Base-by-base conservation (phyloP, 2,113 vertebrate species). In the Jacana jacana region DNA sequence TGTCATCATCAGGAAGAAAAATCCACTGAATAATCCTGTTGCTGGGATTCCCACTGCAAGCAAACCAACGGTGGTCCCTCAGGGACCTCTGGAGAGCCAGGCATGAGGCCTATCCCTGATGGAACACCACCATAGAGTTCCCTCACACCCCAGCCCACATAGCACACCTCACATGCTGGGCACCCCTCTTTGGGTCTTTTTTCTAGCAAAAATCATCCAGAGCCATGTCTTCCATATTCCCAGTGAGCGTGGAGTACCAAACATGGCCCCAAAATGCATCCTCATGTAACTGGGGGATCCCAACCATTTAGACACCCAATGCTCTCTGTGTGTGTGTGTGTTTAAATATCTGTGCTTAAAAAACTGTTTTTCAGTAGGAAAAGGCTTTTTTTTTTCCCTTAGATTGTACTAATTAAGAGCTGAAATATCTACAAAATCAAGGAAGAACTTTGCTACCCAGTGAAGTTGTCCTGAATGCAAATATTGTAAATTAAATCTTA, bases 21-120 rank as follows among this genome's bases (percentile, higher is more conserved):
- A 57, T n/a, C 30, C 51, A 13, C 30, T 11, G 33, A 72, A 64
- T 49, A 69, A 65, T 33, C 27, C 54, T 85, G 20, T 52, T 92
- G 35, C 28, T 1, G 4, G 33, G 23, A 75, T 71, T 81, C 13
- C 9, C 37, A 44, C 1, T 0, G 3, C 3, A 3, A 76, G 24
- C 15, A 93, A 60, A 58, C 14, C n/a, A 37, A 31, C 0, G 2
- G 24, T 78, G 46, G 2, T 78, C 4, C 14, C 55, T 73, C 3
- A 2, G n/a, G 18, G 13, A 68, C 35, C 10, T 66, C 30, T 16
- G 3, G 13, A 19, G 30, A 86, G 17, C 27, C 35, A 10, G 17
- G 31, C 20, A 25, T 2, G 1, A 61, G 28, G 33, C 46, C 20
- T 18, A 14, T 15, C 35, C 19, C n/a, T 3, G 1, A 16, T 12